phyloP scores from a whole-genome alignment of 2,797 vertebrate species.

The Threskiornis aethiopicus region DNA sequence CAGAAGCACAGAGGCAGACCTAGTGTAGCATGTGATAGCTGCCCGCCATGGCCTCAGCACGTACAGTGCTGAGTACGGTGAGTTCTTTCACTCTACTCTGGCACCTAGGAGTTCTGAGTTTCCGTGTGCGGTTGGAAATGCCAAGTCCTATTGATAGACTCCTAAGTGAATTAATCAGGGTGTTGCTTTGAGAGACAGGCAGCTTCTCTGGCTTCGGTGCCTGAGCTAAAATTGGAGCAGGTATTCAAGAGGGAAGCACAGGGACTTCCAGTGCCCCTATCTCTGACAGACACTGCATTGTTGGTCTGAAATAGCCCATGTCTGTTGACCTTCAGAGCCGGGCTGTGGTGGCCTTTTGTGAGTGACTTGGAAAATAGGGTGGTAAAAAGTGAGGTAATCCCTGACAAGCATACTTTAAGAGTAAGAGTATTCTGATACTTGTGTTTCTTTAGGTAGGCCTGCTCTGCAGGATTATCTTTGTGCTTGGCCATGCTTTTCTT shows the following conservation, averaged over 20 bases:
- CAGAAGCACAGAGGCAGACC: neutral
- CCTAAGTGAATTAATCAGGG: neutral
- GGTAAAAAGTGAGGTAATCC: neutral
- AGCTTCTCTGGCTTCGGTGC: neutral
- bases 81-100: neutral
- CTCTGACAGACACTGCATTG: neutral
- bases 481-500: neutral
- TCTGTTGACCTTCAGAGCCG: neutral
- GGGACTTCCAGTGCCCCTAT: neutral
- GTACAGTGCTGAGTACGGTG: neutral
- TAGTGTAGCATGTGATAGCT: rapidly evolving
- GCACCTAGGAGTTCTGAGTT: neutral
- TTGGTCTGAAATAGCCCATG: neutral
- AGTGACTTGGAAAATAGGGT: neutral
- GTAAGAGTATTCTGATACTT: neutral
- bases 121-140: neutral
- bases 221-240: neutral
- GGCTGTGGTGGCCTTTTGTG: neutral
- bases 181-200: neutral
- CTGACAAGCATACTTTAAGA: neutral
- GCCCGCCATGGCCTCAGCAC: rapidly evolving
- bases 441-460: neutral
- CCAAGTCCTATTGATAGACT: neutral
- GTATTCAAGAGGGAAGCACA: neutral
- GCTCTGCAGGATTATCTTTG: neutral